Conservation (phyloP, 53 echinoderm and acorn worm genomes). For the Zoroaster sp. region DNA sequence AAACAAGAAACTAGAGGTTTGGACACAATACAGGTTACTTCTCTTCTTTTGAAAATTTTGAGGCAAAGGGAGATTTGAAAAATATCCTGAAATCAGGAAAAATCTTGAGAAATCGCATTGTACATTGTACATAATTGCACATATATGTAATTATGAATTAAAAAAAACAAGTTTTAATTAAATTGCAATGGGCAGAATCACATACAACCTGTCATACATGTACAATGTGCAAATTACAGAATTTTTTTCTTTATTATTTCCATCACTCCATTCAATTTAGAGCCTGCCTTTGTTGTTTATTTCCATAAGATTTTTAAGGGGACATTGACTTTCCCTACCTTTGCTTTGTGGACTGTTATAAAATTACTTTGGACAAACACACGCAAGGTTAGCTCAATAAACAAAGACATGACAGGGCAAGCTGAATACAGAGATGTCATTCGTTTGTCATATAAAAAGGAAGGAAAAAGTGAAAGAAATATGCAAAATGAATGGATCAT, state of each 20-base stretch:
- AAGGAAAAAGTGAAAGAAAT: not conserved
- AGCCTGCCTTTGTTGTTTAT: constrained; percentile 35
- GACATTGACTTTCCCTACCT: not conserved
- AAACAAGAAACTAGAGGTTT: too few species aligned
- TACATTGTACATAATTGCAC: too few species aligned
- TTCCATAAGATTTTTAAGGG: constrained; percentile 34
- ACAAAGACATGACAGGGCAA: not conserved
- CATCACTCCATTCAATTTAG: constrained; percentile 15
- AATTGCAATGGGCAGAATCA: too few species aligned
- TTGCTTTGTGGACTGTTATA: not conserved
- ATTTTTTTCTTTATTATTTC: constrained; percentile 47
- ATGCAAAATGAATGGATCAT: not conserved
- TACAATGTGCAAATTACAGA: too few species aligned
- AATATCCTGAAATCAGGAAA: too few species aligned
- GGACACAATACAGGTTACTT: too few species aligned
- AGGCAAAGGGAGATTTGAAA: too few species aligned
- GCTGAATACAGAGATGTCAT: not conserved
- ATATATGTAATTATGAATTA: too few species aligned
- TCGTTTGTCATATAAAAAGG: constrained; percentile 15
- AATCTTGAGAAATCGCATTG: too few species aligned
- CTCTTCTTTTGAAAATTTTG: too few species aligned
- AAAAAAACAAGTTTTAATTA: too few species aligned
- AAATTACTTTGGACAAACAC: constrained; percentile 1
- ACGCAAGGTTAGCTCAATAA: constrained; percentile 31
- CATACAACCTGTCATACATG: too few species aligned